phyloP scores from a whole-genome alignment of 1,140 invertebrate species.

The Drosophila pruinosa region DNA sequence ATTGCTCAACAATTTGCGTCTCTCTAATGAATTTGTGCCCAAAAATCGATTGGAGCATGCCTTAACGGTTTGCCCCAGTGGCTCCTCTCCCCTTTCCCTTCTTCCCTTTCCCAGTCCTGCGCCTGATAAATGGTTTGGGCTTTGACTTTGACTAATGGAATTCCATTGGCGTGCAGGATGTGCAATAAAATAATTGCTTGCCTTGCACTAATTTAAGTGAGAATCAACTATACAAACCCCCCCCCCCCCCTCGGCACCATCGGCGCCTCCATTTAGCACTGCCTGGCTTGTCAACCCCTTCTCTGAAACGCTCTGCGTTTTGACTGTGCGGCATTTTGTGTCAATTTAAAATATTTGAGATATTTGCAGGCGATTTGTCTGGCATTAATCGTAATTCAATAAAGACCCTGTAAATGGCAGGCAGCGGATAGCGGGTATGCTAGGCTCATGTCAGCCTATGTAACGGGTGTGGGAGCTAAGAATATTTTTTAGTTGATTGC shows the following conservation, averaged over 20 bases:
- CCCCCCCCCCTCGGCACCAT: neutral
- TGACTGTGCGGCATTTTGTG: neutral
- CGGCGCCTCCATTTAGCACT: too few species aligned
- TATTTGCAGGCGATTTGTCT: constrained; percentile 11
- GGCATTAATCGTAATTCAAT: neutral
- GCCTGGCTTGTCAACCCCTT: too few species aligned
- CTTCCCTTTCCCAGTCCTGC: neutral
- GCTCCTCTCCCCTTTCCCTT: neutral
- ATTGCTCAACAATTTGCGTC: constrained; percentile 49
- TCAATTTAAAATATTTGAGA: constrained; percentile 14
- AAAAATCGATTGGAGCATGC: constrained; percentile 27
- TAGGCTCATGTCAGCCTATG: too few species aligned
- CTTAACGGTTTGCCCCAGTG: neutral
- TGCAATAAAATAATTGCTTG: constrained; percentile 61
- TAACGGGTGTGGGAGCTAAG: too few species aligned
- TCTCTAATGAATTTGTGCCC: constrained; percentile 38
- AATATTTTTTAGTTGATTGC: too few species aligned
- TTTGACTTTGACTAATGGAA: constrained; percentile 78
- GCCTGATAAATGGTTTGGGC: constrained; percentile 44
- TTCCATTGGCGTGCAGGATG: constrained; percentile 37
- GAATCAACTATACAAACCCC: neutral
- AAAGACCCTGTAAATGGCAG: neutral
- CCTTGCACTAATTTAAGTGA: constrained; percentile 35
- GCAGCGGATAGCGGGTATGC: neutral
- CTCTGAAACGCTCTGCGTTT: neutral